Evolutionary conservation across 2,888 invertebrate genomes (phyloP).

Genomic region (Hanleya hanleyi): DNA sequence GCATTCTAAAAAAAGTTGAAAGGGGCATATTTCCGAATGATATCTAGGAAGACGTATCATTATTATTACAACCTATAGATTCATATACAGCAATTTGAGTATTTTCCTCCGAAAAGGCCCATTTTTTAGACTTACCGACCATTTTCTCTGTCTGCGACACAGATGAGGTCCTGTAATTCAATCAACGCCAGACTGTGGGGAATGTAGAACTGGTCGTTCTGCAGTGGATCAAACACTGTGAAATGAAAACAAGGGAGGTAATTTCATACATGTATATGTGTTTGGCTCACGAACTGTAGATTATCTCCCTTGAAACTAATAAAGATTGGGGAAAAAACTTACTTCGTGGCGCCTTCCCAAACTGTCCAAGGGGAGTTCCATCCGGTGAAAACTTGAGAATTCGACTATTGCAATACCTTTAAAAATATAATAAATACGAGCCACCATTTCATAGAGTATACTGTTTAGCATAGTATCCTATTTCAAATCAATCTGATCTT

Average conservation of each 20-base stretch:
- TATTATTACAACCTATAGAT: too few species aligned
- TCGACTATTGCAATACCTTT: constrained; percentile 89
- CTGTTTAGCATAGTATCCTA: too few species aligned
- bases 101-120: background rate
- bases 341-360: constrained; percentile 50
- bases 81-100: background rate
- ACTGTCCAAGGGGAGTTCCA: constrained; percentile 77
- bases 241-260: background rate
- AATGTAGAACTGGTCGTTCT: constrained; percentile 74
- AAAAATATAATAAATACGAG: too few species aligned
- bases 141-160: constrained; percentile 97
- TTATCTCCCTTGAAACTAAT: background rate
- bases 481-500: too few species aligned
- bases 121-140: constrained; percentile 75
- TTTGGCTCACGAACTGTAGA: too few species aligned
- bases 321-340: constrained; percentile 10
- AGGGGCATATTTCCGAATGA: too few species aligned
- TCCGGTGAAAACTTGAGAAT: constrained; percentile 82
- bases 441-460: too few species aligned
- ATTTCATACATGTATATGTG: background rate
- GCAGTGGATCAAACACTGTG: background rate
- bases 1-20: too few species aligned
- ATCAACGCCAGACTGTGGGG: constrained; percentile 93
- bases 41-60: too few species aligned
- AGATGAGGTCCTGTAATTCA: constrained; percentile 88